Percentiles rank a stretch among this genome's conserved stretches.
These are phyloP conservation scores for Phortica variegata DNA, from an alignment of 1,140 invertebrate genomes.

Conservation along the genomic window DNA sequence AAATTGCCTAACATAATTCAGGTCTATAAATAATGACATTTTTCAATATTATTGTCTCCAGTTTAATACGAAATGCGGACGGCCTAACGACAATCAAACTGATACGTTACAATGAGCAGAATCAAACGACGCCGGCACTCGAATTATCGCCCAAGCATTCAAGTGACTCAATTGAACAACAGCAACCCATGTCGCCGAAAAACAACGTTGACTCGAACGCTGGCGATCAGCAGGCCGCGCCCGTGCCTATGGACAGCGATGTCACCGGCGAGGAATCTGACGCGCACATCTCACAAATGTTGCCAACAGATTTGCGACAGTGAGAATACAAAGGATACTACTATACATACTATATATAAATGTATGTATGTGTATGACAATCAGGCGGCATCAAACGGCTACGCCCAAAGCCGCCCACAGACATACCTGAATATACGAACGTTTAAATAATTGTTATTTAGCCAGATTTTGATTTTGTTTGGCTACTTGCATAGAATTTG, in stretches of 20 bases:
- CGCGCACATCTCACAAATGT: too few species aligned
- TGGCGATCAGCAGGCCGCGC: conserved; percentile 6
- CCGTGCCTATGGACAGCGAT: conserved; percentile 50
- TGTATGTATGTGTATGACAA: too few species aligned
- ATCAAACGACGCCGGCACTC: conserved; percentile 8
- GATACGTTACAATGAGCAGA: conserved; percentile 48
- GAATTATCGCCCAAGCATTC: conserved; percentile 25
- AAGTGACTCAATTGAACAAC: conserved; percentile 18
- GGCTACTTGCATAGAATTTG: too few species aligned
- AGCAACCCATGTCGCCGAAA: conserved; percentile 2
- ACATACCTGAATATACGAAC: too few species aligned
- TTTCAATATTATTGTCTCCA: too few species aligned
- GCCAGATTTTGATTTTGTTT: too few species aligned
- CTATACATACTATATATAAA: too few species aligned
- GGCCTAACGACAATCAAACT: conserved; percentile 56
- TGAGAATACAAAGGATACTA: too few species aligned
- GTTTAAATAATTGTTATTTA: too few species aligned
- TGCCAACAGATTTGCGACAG: conserved; percentile 16
- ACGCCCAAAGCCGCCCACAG: too few species aligned
- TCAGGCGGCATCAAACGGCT: too few species aligned
- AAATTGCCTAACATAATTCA: not conserved
- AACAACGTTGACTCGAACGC: conserved; percentile 19
- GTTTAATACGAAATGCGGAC: conserved; percentile 55
- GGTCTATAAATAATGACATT: too few species aligned
- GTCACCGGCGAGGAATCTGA: conserved; percentile 33